phyloP scores from a whole-genome alignment of 2,797 vertebrate genomes.

The Leptatherina wallacei region DNA sequence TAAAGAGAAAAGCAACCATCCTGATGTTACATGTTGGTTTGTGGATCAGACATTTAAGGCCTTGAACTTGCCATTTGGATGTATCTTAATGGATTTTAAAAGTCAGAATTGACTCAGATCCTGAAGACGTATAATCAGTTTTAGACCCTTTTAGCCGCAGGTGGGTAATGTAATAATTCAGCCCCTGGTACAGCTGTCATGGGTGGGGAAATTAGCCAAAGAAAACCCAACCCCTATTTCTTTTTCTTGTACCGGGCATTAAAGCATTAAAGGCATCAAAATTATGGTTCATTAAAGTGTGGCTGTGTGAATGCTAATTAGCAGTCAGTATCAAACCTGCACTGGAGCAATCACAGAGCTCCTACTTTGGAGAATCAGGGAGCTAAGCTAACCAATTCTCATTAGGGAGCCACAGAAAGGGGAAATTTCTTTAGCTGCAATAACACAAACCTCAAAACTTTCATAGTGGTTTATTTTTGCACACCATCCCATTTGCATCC shows the following conservation, averaged over 20 bases:
- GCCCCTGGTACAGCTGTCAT: neutral
- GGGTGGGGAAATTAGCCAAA: neutral
- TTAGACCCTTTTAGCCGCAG: neutral
- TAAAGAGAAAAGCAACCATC: neutral
- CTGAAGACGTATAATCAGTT: neutral
- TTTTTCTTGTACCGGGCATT: no score
- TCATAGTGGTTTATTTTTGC: neutral
- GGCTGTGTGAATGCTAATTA: neutral
- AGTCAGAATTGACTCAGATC: neutral
- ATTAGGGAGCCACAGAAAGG: neutral
- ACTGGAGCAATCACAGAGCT: no score
- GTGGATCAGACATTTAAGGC: neutral
- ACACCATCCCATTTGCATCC: neutral
- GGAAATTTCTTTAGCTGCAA: neutral
- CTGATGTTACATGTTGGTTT: neutral
- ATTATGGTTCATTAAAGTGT: neutral
- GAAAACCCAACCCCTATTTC: neutral
- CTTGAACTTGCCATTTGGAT: neutral
- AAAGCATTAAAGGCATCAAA: no score
- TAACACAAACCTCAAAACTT: neutral
- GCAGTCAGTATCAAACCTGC: no score
- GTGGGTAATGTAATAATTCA: neutral
- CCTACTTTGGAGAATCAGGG: no score
- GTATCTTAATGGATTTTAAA: neutral
- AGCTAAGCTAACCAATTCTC: no score